A percentile compares a stretch with the other conserved stretches of the same genome.
phyloP scores from a whole-genome alignment of 2,113 vertebrate genomes.

The Anas platyrhynchos region DNA sequence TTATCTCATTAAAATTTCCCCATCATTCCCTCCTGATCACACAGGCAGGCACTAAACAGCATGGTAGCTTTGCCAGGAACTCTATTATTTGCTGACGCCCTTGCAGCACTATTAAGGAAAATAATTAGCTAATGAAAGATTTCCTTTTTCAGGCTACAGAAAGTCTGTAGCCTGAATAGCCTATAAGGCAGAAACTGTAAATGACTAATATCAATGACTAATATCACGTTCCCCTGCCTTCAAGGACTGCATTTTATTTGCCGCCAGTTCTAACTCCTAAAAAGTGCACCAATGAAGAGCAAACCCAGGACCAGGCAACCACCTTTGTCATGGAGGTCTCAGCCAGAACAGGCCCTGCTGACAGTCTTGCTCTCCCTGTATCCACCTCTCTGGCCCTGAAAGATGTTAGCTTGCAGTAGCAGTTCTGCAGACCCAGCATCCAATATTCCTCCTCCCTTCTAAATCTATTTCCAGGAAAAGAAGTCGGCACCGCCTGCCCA shows the following conservation, averaged over 20 bases:
- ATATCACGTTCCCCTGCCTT: neutral
- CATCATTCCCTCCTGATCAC: neutral
- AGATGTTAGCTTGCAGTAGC: neutral
- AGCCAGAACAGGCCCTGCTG: neutral
- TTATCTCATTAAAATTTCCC: neutral
- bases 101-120: conserved; percentile 9
- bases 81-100: conserved; percentile 11
- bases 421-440: neutral
- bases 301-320: neutral
- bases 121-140: conserved; percentile 49
- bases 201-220: neutral
- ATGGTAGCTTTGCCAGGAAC: neutral
- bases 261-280: neutral
- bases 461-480: neutral
- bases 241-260: conserved; percentile 13
- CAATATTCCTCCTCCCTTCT: neutral
- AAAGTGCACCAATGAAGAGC: neutral
- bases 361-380: neutral
- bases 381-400: neutral
- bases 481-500: neutral
- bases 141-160: conserved; percentile 37
- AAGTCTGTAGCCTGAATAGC: neutral
- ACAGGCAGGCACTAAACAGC: neutral
- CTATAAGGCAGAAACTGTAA: neutral
- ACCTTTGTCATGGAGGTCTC: neutral